These are phyloP conservation scores for Craniophora ligustri DNA, from an alignment of 2,888 invertebrate species.

Conservation along the genomic window DNA sequence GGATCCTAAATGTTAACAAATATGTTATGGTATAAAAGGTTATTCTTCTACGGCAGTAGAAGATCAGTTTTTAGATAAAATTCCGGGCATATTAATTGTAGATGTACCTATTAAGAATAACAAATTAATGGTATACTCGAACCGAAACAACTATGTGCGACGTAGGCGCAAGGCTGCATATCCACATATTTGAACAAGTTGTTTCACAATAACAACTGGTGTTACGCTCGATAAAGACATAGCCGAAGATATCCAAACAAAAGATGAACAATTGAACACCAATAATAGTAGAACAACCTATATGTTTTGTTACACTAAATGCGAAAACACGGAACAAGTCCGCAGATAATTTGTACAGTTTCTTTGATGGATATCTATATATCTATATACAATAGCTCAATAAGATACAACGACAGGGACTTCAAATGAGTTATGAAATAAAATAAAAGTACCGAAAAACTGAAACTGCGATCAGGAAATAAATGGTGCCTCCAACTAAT, in stretches of 20 bases:
- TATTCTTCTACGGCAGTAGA: too few relatives aligned
- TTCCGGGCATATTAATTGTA: constrained; percentile 1
- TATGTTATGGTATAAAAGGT: too few relatives aligned
- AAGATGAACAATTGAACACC: constrained; percentile 37
- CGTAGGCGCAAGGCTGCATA: constrained; percentile 47
- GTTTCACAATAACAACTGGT: constrained; percentile 56
- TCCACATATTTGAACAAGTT: constrained; percentile 62
- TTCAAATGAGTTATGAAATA: constrained; percentile 1
- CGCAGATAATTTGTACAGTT: constrained; percentile 8
- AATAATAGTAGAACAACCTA: constrained; percentile 5
- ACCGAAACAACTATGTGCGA: constrained; percentile 32
- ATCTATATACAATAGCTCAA: neutral
- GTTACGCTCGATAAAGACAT: constrained; percentile 16
- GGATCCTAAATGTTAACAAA: neutral
- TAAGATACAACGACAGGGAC: neutral
- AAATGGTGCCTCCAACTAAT: constrained; percentile 7
- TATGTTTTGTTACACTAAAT: constrained; percentile 20
- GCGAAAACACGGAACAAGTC: constrained; percentile 19
- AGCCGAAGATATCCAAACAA: constrained; percentile 32
- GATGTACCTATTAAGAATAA: constrained; percentile 8
- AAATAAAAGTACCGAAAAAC: neutral
- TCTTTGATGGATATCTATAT: too few relatives aligned
- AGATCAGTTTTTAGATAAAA: too few relatives aligned
- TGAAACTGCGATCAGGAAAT: neutral
- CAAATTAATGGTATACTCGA: constrained; percentile 31